Conservation (phyloP, 2,888 invertebrate species). For the Hydriomena furcata region DNA sequence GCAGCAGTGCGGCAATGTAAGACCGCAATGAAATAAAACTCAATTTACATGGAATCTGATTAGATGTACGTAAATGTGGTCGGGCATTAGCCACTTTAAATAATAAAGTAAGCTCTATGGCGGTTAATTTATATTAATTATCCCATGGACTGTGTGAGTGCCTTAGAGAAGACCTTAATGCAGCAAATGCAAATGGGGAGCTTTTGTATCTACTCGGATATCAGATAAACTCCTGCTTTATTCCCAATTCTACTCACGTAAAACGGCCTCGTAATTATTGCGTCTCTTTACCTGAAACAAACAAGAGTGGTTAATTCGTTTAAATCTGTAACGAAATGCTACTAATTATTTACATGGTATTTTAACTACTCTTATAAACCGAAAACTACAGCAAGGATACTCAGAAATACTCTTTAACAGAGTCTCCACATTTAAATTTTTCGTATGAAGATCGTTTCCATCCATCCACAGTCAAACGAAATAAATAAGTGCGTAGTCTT, state of each 20-base stretch:
- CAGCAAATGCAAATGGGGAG: too few species aligned
- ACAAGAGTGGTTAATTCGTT: constrained; percentile 16
- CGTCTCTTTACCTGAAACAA: constrained; percentile 37
- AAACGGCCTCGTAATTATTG: constrained; percentile 1
- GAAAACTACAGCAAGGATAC: not conserved
- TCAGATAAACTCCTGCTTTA: too few species aligned
- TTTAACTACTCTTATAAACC: not conserved
- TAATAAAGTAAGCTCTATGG: too few species aligned
- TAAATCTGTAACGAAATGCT: not conserved
- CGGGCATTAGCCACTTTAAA: too few species aligned
- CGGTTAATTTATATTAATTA: too few species aligned
- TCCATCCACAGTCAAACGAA: constrained; percentile 12
- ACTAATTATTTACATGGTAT: not conserved
- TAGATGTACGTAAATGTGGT: too few species aligned
- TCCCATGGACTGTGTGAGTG: too few species aligned
- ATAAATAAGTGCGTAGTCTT: constrained; percentile 42
- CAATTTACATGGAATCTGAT: too few species aligned
- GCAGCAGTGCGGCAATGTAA: too few species aligned
- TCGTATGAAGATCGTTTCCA: constrained; percentile 11
- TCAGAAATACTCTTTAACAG: not conserved
- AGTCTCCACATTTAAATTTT: not conserved
- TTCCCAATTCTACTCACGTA: constrained; percentile 5
- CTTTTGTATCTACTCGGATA: too few species aligned
- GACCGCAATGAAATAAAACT: too few species aligned
- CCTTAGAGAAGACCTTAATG: too few species aligned